These are phyloP conservation scores for Drosophila setosimentum DNA, from an alignment of 2,888 invertebrate genomes.

Conservation along the genomic window DNA sequence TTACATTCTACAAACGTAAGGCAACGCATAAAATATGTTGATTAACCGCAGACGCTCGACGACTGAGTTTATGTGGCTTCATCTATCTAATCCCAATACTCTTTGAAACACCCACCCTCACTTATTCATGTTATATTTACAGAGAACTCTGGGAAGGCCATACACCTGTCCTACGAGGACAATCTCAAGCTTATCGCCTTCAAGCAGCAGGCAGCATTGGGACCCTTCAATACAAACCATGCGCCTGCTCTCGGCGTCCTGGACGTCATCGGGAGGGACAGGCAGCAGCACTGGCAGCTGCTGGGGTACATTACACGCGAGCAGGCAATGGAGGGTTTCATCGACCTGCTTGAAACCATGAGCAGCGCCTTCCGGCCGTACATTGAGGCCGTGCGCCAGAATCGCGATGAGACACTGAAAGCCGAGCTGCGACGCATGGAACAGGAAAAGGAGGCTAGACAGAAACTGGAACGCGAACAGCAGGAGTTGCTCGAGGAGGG, in stretches of 20 bases:
- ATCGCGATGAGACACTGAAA: slow-evolving; percentile 92
- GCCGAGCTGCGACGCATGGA: slow-evolving; percentile 84
- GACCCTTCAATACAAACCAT: slow-evolving; percentile 90
- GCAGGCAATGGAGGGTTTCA: slow-evolving; percentile 96
- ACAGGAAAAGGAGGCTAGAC: slow-evolving; percentile 73
- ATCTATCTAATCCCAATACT: not conserved
- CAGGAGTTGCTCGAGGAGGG: slow-evolving; percentile 79
- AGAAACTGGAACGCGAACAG: slow-evolving; percentile 76
- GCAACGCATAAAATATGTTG: slow-evolving; percentile 38
- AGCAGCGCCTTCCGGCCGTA: slow-evolving; percentile 97
- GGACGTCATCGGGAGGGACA: slow-evolving; percentile 97
- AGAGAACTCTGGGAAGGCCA: slow-evolving; percentile 99
- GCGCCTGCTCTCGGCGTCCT: slow-evolving; percentile 94
- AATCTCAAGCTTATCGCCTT: slow-evolving; percentile 96
- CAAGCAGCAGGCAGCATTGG: slow-evolving; percentile 95
- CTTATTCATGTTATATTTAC: slow-evolving; percentile 12
- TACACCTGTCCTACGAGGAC: slow-evolving; percentile 97
- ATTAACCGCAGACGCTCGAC: not conserved
- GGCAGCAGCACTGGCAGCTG: slow-evolving; percentile 96
- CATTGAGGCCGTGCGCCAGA: slow-evolving; percentile 95
- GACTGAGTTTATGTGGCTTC: slow-evolving; percentile 43
- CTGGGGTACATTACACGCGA: slow-evolving; percentile 93
- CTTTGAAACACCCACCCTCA: not conserved
- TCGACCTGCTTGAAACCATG: slow-evolving; percentile 92
- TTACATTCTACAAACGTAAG: slow-evolving; percentile 97